phyloP scores from a whole-genome alignment of 2,797 vertebrate species.

The Pyrrhura leucotis region DNA sequence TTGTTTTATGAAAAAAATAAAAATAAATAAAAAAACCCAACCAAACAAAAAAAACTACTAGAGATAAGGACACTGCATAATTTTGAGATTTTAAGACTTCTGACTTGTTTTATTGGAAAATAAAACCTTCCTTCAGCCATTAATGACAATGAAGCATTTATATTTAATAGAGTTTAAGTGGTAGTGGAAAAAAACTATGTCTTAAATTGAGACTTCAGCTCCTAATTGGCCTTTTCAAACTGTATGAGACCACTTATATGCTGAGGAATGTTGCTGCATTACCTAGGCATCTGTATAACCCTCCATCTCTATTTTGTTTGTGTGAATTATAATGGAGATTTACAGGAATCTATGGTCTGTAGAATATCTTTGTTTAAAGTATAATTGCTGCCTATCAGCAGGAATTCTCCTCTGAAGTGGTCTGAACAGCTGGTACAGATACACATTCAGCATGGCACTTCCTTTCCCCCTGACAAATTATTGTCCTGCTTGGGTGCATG shows the following conservation, averaged over 20 bases:
- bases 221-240: conserved; percentile 22
- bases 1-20: not conserved
- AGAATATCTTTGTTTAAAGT: conserved; percentile 29
- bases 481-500: not conserved
- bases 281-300: conserved; percentile 5
- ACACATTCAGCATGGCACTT: not conserved
- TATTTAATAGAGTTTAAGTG: conserved; percentile 52
- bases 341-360: conserved; percentile 27
- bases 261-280: not conserved
- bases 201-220: conserved; percentile 25
- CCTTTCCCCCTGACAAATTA: not conserved
- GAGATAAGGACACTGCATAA: not conserved
- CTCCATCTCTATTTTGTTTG: not conserved
- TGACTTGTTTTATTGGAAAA: conserved; percentile 23
- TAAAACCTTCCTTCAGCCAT: conserved; percentile 3
- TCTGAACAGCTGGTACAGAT: not conserved
- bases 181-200: conserved; percentile 14
- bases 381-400: not conserved
- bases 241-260: conserved; percentile 7
- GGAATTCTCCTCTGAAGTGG: not conserved
- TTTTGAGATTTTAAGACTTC: conserved; percentile 26
- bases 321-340: conserved; percentile 13
- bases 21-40: not conserved
- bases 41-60: not conserved
- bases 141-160: conserved; percentile 55